Base-by-base conservation (phyloP, 64 coral and sea anemone species). In the Stichodactyla helianthus region DNA sequence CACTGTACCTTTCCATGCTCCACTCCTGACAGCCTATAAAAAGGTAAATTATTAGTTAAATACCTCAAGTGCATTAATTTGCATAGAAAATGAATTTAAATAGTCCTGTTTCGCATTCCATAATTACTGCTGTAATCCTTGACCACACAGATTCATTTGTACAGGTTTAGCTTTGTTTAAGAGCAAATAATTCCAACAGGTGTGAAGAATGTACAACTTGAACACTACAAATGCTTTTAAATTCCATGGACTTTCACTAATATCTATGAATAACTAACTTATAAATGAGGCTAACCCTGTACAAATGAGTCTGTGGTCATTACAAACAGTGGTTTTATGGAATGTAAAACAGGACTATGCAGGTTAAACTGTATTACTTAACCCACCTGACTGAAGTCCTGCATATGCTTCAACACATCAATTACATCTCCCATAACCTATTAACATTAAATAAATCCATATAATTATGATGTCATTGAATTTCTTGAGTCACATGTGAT, bases 371-470 rank as follows among this genome's bases (percentile, higher is more conserved):
- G 35, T 44, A 44, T 44, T 44, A 44, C 28, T 9, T 71, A 71
- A 27, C 51, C 15, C 50, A 81, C 89, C 86, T 98, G 86, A 85
- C 89, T 90, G 60, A 98, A 98, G 18, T 62, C 28, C 59, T 89
- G 86, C 95, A 98, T 98, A n/a, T 98, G 92, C 60, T 86, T 59
- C 63, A 98, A 79, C 8, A 98, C 95, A 56, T 80, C 68, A 82
- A 94, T 98, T 13, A 98, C 92, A 80, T 98, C 95, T 51, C 87
- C 86, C 95, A 98, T 98, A 10, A 97, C 95, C 95, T 97, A 22
- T 11, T 16, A 65, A 51, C 81, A 0, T 71, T n/a, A 26, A 13
- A 65, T 44, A 44, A 44, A 44, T 44, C 5, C 62, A 65, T 18
- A 16, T 74, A 74, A 0, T 4, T 13, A 62, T 13, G 19, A 10